Evolutionary conservation across 2,113 vertebrate species (phyloP).

Genomic region (Triplophysa siluroides): DNA sequence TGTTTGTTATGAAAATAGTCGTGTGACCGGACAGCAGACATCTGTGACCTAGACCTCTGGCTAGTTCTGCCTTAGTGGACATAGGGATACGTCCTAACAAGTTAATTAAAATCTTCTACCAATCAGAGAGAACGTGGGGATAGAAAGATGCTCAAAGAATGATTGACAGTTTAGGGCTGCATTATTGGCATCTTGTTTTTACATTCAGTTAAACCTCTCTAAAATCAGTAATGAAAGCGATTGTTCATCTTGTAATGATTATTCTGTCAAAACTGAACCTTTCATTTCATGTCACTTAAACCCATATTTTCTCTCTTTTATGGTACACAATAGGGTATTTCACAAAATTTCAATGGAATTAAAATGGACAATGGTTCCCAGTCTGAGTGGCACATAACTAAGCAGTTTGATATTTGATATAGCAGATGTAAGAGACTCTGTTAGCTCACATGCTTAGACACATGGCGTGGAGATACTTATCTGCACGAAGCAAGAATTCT

Average conservation of each 20-base stretch:
- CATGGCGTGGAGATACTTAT: too few relatives aligned
- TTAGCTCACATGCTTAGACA: too few relatives aligned
- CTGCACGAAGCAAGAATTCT: too few relatives aligned
- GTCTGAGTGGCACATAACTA: too few relatives aligned
- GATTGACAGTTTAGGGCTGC: not conserved
- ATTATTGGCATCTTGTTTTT: not conserved
- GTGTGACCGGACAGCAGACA: conserved; percentile 32
- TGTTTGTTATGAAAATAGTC: conserved; percentile 47
- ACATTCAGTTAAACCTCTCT: not conserved
- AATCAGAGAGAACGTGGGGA: not conserved
- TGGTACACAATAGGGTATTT: too few relatives aligned
- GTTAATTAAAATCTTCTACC: conserved; percentile 33
- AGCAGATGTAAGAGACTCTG: too few relatives aligned
- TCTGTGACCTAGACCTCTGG: not conserved
- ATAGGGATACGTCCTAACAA: not conserved
- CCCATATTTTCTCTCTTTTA: not conserved
- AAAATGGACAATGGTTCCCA: too few relatives aligned
- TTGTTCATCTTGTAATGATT: not conserved
- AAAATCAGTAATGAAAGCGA: too few relatives aligned
- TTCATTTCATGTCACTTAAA: not conserved
- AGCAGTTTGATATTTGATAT: too few relatives aligned
- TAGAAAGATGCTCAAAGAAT: conserved; percentile 3
- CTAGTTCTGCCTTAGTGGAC: not conserved
- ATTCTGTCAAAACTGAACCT: too few relatives aligned
- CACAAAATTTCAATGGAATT: too few relatives aligned